phyloP scores from a whole-genome alignment of 2,113 vertebrate species.

The human (Homo sapiens) region DNA sequence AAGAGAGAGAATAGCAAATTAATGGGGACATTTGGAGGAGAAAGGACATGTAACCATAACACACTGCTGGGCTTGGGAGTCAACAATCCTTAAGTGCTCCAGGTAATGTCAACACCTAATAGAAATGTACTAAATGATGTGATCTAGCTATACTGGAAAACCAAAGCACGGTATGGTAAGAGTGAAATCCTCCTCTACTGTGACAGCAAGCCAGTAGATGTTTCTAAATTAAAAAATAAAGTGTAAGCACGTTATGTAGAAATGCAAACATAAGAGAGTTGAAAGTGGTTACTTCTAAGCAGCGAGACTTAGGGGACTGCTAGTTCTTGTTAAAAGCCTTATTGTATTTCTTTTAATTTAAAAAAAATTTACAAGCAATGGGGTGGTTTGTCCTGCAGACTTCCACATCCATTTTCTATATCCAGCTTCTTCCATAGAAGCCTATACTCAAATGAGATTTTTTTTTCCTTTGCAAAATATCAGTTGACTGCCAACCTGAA shows the following conservation, averaged over 20 bases:
- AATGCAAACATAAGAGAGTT: not conserved
- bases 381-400: not conserved
- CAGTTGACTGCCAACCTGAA: constrained; percentile 16
- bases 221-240: not conserved
- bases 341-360: not conserved
- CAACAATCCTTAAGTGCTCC: not conserved
- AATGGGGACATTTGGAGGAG: not conserved
- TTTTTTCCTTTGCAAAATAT: not conserved
- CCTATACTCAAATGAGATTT: not conserved
- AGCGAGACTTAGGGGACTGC: not conserved
- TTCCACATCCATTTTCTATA: not conserved
- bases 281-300: not conserved
- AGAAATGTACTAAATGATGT: fast-evolving
- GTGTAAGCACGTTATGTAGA: not conserved
- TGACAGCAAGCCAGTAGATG: not conserved
- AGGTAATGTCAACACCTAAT: not conserved
- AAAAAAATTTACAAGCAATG: not conserved
- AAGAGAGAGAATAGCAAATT: not conserved
- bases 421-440: not conserved
- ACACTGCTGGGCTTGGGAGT: not conserved
- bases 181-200: not conserved
- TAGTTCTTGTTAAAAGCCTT: not conserved
- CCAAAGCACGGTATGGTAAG: fast-evolving
- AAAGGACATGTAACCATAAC: not conserved
- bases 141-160: not conserved